Evolutionary conservation across 2,113 vertebrate genomes (phyloP), one percentile per base, ranked within the genome.

Genomic region (Pungitius pungitius): DNA sequence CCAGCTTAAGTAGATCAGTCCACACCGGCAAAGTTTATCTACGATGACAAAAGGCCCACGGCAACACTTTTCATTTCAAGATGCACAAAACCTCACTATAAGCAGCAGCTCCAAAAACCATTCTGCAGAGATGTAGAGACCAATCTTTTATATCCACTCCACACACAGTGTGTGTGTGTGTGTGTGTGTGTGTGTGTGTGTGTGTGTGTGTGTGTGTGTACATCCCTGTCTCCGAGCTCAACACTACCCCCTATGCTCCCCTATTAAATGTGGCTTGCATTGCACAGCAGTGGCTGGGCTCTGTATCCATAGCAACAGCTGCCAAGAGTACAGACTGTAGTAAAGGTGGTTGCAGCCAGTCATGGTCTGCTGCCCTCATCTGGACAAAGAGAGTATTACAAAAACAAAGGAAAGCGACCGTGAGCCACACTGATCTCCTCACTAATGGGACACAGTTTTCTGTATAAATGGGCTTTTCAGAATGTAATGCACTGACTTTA

Each of bases 261-360:
- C 60, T 72, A 74, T 79, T 73, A 81, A 61, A 78, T 83, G 85
- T 65, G 35, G 68, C 73, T 87, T 82, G 80, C 81, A 81, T 90
- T 80, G 91, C 62, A 13, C 85, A 79, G 81, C 78, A 71, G 73
- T 81, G 84, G 81, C 75, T 67, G 8, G 67, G 80, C 78, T 80
- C 80, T 83, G 94, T 99, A 93, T 87, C 96, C 94, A 96, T 97
- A 93, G 96, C 95, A 97, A 99, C 97, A 87, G 91, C 93, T 83
- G 85, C 60, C 62, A 91, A 91, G 89, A 90, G 86, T 66, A 81
- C 74, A 82, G 73, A 75, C 65, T 81, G 85, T 77, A 35, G 68
- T 42, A 49, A 63, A 52, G 71, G 83, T 66, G 35, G 49, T 22
- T 69, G 77, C 76, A 87, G 70, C 85, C 90, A 74, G 72, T 78